Percentiles rank a stretch among this genome's conserved stretches.
Evolutionary conservation across 2,888 invertebrate species (phyloP).

Genomic region (Rutpela maculata): DNA sequence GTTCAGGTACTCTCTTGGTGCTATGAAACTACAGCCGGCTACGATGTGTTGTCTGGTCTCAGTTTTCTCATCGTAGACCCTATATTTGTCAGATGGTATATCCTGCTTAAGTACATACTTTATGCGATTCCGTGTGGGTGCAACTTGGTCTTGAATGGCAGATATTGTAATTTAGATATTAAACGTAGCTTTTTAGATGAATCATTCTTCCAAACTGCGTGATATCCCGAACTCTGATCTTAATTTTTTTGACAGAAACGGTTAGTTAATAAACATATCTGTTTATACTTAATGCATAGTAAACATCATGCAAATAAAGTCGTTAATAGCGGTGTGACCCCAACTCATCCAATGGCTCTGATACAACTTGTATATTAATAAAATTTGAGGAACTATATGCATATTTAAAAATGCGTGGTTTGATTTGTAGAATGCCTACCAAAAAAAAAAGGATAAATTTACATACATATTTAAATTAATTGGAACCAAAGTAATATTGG

Average conservation of each 20-base stretch:
- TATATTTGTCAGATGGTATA: too few relatives aligned
- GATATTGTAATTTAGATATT: not conserved
- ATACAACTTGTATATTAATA: not conserved
- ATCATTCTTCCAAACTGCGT: too few relatives aligned
- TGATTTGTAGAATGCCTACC: not conserved
- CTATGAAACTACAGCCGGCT: too few relatives aligned
- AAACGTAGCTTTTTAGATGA: too few relatives aligned
- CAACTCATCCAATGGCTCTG: not conserved
- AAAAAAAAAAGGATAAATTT: not conserved
- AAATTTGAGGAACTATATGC: not conserved
- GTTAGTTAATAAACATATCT: not conserved
- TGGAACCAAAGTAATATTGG: not conserved
- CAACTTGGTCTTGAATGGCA: too few relatives aligned
- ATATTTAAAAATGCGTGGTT: constrained; percentile 1
- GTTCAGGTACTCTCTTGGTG: too few relatives aligned
- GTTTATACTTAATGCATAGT: not conserved
- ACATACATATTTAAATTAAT: not conserved
- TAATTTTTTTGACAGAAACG: not conserved
- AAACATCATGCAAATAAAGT: constrained; percentile 7
- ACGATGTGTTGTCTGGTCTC: too few relatives aligned
- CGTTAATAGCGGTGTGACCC: not conserved
- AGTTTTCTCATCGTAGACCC: too few relatives aligned
- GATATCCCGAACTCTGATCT: not conserved
- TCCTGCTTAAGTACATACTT: too few relatives aligned
- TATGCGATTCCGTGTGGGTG: too few relatives aligned